Evolutionary conservation across 2,797 vertebrate species (phyloP).

Genomic region (Aldrovandia affinis): DNA sequence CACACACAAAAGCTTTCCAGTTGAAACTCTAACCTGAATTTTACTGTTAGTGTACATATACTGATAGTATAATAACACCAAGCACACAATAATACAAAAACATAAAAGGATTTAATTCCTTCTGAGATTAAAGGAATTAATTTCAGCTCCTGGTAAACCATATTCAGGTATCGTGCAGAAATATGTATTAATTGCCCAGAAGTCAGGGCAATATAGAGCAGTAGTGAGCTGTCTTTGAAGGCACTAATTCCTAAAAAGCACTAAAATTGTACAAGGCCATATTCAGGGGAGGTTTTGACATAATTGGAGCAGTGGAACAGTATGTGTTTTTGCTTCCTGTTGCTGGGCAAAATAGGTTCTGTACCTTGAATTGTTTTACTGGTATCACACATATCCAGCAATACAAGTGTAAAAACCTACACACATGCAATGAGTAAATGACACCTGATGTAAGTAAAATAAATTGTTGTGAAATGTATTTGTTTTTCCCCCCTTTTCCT

Average conservation of each 20-base stretch:
- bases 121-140: conserved; percentile 13
- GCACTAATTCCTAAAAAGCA: conserved; percentile 50
- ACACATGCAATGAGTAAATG: neutral
- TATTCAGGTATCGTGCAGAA: conserved; percentile 25
- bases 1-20: neutral
- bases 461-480: neutral
- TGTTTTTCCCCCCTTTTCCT: neutral
- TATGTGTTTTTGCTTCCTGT: neutral
- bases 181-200: conserved; percentile 56
- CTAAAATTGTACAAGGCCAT: conserved; percentile 40
- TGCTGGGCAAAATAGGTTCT: conserved; percentile 8
- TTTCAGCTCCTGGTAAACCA: conserved; percentile 9
- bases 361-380: neutral
- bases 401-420: neutral
- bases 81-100: conserved; percentile 1
- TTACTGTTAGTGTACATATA: neutral
- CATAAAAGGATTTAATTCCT: neutral
- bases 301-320: neutral
- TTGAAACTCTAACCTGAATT: neutral
- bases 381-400: neutral
- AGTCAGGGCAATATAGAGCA: conserved; percentile 50
- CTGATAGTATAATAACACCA: conserved; percentile 17
- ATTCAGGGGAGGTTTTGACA: conserved; percentile 42
- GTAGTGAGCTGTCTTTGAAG: conserved; percentile 46
- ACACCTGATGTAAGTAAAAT: conserved; percentile 12